Evolutionary conservation across 2,113 vertebrate genomes (phyloP).

Genomic region (Rhea pennata): DNA sequence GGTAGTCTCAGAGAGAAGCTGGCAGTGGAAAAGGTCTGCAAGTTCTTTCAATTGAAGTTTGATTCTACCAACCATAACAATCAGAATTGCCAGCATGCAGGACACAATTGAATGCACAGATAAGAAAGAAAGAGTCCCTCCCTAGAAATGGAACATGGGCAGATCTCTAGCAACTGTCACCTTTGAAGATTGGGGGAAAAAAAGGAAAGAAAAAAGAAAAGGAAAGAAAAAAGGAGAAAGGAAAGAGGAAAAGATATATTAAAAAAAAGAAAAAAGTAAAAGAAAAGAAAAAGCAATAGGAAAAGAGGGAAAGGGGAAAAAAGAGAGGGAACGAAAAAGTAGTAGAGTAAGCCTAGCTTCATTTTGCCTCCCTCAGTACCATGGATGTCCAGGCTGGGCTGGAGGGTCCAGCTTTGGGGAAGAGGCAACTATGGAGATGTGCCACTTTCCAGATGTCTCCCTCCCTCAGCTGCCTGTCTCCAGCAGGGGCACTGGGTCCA

Average conservation of each 20-base stretch:
- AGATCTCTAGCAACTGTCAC: background rate
- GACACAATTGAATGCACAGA: background rate
- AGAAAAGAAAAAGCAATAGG: no score
- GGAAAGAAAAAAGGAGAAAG: no score
- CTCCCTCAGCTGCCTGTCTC: background rate
- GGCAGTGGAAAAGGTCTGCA: no score
- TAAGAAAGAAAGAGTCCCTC: background rate
- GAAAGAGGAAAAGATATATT: background rate
- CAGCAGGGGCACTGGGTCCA: no score
- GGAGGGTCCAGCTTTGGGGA: background rate
- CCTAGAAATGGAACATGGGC: background rate
- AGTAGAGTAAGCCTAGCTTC: background rate
- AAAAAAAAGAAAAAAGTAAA: no score
- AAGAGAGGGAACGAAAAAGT: no score
- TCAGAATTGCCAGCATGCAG: background rate
- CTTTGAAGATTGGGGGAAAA: background rate
- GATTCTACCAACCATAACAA: background rate
- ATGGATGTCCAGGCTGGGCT: background rate
- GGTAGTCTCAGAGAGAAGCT: no score
- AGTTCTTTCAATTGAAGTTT: no score
- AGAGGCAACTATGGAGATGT: background rate
- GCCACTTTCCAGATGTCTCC: background rate
- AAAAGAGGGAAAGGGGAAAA: no score
- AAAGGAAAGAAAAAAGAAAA: background rate
- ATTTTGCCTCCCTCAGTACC: background rate